Evolutionary conservation across 30 jellyfish, hydroid and myxozoan species (phyloP).

Genomic region (Phacellophora camtschatica): DNA sequence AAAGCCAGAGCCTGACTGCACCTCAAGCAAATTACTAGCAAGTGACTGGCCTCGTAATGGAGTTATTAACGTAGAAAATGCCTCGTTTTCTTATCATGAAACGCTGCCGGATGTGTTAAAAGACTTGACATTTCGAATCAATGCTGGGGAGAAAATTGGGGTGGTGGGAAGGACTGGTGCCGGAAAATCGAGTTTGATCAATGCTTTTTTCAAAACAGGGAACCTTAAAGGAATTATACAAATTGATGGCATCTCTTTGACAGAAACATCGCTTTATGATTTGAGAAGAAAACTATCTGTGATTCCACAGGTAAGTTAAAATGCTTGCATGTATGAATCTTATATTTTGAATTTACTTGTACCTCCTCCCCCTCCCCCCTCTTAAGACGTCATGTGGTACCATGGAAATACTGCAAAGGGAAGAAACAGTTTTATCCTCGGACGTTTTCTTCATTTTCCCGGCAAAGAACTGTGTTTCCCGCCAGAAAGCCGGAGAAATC

Average conservation of each 20-base stretch:
- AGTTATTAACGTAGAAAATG: conserved; percentile 62
- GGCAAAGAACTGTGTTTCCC: too few relatives aligned
- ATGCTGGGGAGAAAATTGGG: conserved; percentile 68
- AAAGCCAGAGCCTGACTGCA: conserved; percentile 67
- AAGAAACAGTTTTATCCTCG: too few relatives aligned
- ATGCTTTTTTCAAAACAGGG: conserved; percentile 79
- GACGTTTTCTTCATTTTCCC: too few relatives aligned
- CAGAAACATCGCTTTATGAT: conserved; percentile 41
- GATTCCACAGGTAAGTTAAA: conserved; percentile 79
- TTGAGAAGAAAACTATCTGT: conserved; percentile 78
- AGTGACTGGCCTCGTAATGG: conserved; percentile 80
- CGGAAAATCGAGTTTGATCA: conserved; percentile 77
- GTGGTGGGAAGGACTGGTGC: conserved; percentile 96
- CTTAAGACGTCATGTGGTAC: too few relatives aligned
- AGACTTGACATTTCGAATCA: conserved; percentile 1
- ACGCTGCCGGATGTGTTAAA: conserved; percentile 73
- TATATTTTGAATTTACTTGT: not conserved
- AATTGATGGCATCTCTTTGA: conserved; percentile 65
- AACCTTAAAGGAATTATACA: conserved; percentile 50
- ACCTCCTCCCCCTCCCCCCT: not conserved
- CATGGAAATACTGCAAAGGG: too few relatives aligned
- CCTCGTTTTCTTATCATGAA: conserved; percentile 78
- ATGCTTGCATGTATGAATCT: not conserved
- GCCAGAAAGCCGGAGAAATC: too few relatives aligned
- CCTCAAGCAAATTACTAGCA: not conserved